Percentiles rank a stretch among this genome's conserved stretches.
phyloP scores from a whole-genome alignment of 2,888 invertebrate species.

The Allygus modestus region DNA sequence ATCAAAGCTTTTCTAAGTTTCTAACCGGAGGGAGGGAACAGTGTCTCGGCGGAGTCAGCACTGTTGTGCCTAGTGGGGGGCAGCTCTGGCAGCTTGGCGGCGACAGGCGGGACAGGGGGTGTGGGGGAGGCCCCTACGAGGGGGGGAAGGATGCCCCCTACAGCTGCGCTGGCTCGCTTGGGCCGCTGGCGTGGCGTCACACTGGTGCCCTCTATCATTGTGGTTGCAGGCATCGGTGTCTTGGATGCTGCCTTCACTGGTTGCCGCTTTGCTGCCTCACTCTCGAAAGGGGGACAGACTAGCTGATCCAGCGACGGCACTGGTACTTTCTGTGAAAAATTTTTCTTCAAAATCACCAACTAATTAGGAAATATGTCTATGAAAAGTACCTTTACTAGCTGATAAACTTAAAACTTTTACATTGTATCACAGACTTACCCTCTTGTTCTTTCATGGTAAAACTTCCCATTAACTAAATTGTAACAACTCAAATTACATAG shows the following conservation, averaged over 20 bases:
- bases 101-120: constrained; percentile 34
- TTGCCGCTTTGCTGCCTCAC: constrained; percentile 78
- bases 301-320: constrained; percentile 82
- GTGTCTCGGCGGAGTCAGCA: constrained; percentile 74
- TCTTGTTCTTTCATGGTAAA: too few relatives aligned
- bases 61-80: constrained; percentile 65
- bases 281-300: constrained; percentile 82
- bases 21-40: constrained; percentile 80
- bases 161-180: constrained; percentile 74
- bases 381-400: too few relatives aligned
- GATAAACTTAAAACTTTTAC: too few relatives aligned
- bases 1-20: too few relatives aligned
- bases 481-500: too few relatives aligned
- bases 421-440: too few relatives aligned
- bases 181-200: constrained; percentile 91
- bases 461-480: too few relatives aligned
- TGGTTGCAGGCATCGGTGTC: constrained; percentile 75
- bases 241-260: constrained; percentile 74
- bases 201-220: constrained; percentile 85
- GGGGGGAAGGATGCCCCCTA: constrained; percentile 59
- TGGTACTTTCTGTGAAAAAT: constrained; percentile 79
- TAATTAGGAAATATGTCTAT: too few relatives aligned
- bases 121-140: constrained; percentile 64
- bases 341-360: too few relatives aligned
- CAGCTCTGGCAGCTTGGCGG: constrained; percentile 52